Conservation (phyloP, 2,113 vertebrate species). For the Malurus cyaneus region DNA sequence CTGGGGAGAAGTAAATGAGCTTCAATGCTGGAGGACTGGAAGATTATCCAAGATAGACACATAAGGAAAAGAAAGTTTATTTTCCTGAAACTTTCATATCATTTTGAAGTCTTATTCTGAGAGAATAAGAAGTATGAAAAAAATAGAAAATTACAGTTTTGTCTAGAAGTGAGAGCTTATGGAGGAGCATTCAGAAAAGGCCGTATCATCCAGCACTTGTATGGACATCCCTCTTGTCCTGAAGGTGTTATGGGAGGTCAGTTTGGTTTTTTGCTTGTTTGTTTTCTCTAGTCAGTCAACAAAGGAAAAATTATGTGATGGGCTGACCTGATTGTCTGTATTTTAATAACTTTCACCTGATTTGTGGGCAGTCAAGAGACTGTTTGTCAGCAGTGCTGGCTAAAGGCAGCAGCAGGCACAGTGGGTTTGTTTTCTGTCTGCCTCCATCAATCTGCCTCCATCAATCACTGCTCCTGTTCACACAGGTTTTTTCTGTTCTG, state of each 20-base stretch:
- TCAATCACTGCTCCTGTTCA: not conserved
- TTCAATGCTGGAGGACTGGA: not conserved
- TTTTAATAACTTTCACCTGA: not conserved
- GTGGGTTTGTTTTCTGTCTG: fast-evolving
- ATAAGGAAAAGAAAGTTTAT: not conserved
- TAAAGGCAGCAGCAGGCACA: not conserved
- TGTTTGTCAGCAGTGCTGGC: not conserved
- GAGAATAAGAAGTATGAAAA: not conserved
- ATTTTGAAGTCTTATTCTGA: not conserved
- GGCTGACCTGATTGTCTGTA: not conserved
- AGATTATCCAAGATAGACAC: not conserved
- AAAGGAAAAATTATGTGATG: not conserved
- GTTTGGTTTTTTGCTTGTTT: not conserved
- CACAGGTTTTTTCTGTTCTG: not conserved
- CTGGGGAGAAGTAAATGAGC: not conserved
- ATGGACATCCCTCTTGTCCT: not conserved
- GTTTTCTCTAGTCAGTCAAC: not conserved
- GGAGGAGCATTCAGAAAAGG: not conserved
- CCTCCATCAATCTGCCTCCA: not conserved
- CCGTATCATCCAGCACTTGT: fast-evolving
- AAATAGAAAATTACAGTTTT: not conserved
- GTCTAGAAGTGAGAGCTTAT: not conserved
- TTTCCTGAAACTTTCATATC: not conserved
- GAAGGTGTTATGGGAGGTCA: not conserved
- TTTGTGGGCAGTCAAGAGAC: not conserved